Conservation (phyloP, 2,113 vertebrate genomes). For the Apaloderma vittatum region DNA sequence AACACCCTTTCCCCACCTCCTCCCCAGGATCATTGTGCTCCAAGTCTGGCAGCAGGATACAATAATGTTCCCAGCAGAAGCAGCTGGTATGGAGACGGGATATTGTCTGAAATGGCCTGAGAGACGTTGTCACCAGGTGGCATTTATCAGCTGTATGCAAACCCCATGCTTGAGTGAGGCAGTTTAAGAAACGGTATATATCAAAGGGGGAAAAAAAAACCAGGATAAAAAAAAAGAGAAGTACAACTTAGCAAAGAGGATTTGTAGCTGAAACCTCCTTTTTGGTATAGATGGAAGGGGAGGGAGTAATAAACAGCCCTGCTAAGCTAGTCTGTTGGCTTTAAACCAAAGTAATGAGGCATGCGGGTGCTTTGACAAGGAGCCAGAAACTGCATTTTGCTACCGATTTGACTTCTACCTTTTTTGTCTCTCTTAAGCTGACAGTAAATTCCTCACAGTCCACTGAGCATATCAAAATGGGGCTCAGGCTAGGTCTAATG, state of each 20-base stretch:
- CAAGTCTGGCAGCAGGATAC: neutral
- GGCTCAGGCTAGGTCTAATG: slow-evolving; percentile 22
- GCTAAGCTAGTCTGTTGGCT: slow-evolving; percentile 51
- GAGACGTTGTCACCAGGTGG: neutral
- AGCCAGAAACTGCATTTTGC: slow-evolving; percentile 64
- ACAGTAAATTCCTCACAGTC: slow-evolving; percentile 53
- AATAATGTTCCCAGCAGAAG: slow-evolving; percentile 20
- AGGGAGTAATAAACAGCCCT: slow-evolving; percentile 31
- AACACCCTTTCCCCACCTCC: neutral
- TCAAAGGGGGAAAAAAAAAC: neutral
- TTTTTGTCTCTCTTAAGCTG: slow-evolving; percentile 59
- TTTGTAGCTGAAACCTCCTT: neutral
- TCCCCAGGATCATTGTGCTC: slow-evolving; percentile 27
- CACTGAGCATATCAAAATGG: slow-evolving; percentile 36
- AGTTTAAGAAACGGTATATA: neutral
- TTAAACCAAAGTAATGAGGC: slow-evolving; percentile 74
- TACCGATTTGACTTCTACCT: slow-evolving; percentile 41
- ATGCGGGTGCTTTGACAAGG: slow-evolving; percentile 53
- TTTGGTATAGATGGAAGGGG: neutral
- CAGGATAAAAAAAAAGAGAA: neutral
- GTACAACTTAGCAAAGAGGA: neutral
- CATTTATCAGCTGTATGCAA: slow-evolving; percentile 41
- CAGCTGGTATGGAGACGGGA: neutral
- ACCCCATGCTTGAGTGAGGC: rapidly evolving
- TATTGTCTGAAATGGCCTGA: neutral